Base-by-base conservation (phyloP, 2,797 vertebrate species). In the Sylvia borin region DNA sequence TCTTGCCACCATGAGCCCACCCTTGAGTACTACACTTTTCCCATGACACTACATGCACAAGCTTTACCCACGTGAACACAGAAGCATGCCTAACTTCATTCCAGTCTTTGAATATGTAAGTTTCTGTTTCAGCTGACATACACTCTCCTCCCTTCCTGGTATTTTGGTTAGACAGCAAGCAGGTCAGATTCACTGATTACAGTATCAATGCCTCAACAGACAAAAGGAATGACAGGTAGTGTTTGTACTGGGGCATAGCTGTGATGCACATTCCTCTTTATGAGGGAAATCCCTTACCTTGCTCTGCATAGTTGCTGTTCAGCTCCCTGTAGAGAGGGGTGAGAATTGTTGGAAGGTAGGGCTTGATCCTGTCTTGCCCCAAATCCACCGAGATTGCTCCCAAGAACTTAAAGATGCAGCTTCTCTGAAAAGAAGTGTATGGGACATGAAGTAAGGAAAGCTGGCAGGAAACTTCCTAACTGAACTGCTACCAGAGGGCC, bases 231-330 rank as follows among this genome's bases (percentile, higher is more conserved):
- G 27, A 31, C 17, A 15, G 11, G 51, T 1, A 0, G 13, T 16
- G 32, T 18, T 21, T 62, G 38, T 27, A 71, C 26, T 1, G 13
- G 40, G 31, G 47, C 65, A 54, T 8, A 73, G n/a, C 61, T 74
- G 66, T 68, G 42, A 74, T 66, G 21, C 7, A 6, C 25, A 9
- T 36, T 19, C 5, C 36, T 68, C 55, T 68, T 21, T 31, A 43
- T 16, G 31, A 84, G 32, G 58, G 36, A 51, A 55, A 82, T 50
- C 43, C 4, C 88, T 96, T 97, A 99, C 99, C 99, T 98, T 99
- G 99, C 34, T 99, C 99, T 31, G 99, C 97, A 3, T 99, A 99
- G 32, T 98, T 99, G 98, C 99, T 99, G 98, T 99, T 99, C 96
- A 99, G 98, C 95, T 99, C 99, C 95, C 99, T 98, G 97, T 98